Evolutionary conservation across 2,888 invertebrate genomes (phyloP).

Genomic region (Perizoma affinitatum): DNA sequence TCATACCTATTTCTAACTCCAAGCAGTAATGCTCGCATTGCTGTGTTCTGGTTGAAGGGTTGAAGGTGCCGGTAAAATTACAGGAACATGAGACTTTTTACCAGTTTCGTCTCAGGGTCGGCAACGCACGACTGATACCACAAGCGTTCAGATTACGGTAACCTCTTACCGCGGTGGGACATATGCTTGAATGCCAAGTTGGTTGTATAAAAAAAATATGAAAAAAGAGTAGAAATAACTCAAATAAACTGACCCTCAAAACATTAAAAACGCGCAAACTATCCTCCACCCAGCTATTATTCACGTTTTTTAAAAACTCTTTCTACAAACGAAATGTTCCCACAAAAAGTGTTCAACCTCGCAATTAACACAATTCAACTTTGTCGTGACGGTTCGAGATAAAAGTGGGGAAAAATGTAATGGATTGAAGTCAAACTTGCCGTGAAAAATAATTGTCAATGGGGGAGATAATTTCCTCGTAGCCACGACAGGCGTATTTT

Average conservation of each 20-base stretch:
- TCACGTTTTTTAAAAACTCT: conserved; percentile 47
- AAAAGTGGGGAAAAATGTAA: conserved; percentile 74
- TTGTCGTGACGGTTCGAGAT: conserved; percentile 67
- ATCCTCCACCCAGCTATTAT: conserved; percentile 45
- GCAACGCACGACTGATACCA: no score
- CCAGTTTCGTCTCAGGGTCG: no score
- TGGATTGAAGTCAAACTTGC: conserved; percentile 81
- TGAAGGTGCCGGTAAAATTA: no score
- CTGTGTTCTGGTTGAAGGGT: no score
- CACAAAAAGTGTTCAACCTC: conserved; percentile 63
- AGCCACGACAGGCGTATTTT: conserved; percentile 69
- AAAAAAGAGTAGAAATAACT: conserved; percentile 31
- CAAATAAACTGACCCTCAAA: conserved; percentile 35
- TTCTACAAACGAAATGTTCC: conserved; percentile 55
- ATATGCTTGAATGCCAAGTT: no score
- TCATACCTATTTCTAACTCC: no score
- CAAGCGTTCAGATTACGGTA: no score
- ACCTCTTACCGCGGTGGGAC: no score
- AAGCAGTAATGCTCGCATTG: no score
- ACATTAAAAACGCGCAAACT: conserved; percentile 42
- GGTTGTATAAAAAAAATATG: no score
- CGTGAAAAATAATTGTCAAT: conserved; percentile 80
- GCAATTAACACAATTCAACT: conserved; percentile 78
- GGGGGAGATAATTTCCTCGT: conserved; percentile 77
- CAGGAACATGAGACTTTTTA: no score